A percentile compares a stretch with the other conserved stretches of the same genome.
These are phyloP conservation scores for Spinibarbus caldwelli DNA, from an alignment of 2,797 vertebrate species.

Conservation along the genomic window DNA sequence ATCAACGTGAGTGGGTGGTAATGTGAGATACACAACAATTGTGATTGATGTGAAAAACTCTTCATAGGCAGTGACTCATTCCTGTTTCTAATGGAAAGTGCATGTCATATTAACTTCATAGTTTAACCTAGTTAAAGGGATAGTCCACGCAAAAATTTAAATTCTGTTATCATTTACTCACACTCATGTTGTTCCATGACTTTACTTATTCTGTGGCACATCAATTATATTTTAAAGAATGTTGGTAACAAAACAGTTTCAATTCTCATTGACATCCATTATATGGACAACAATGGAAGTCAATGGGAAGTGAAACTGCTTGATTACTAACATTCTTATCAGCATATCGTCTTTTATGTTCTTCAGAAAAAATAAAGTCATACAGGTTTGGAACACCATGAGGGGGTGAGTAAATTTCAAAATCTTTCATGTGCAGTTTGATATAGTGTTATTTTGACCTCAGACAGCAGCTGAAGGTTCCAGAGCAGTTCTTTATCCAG, in stretches of 20 bases:
- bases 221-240: background rate
- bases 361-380: no score
- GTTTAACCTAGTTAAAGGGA: background rate
- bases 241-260: background rate
- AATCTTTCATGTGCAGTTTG: background rate
- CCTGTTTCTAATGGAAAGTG: background rate
- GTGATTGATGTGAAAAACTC: background rate
- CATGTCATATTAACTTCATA: background rate
- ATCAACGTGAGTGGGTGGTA: background rate
- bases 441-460: constrained; percentile 79
- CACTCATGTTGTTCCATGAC: background rate
- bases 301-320: no score
- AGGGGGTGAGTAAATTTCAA: background rate
- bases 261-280: no score
- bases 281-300: no score
- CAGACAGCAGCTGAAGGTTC: constrained; percentile 97
- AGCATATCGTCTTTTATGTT: no score
- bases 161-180: background rate
- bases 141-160: background rate
- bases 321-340: no score
- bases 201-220: background rate
- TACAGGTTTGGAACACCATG: background rate
- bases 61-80: background rate
- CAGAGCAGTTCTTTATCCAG: constrained; percentile 95
- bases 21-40: background rate